Evolutionary conservation across 92 coral and sea anemone genomes (phyloP).

Genomic region (Siderastrea siderea): DNA sequence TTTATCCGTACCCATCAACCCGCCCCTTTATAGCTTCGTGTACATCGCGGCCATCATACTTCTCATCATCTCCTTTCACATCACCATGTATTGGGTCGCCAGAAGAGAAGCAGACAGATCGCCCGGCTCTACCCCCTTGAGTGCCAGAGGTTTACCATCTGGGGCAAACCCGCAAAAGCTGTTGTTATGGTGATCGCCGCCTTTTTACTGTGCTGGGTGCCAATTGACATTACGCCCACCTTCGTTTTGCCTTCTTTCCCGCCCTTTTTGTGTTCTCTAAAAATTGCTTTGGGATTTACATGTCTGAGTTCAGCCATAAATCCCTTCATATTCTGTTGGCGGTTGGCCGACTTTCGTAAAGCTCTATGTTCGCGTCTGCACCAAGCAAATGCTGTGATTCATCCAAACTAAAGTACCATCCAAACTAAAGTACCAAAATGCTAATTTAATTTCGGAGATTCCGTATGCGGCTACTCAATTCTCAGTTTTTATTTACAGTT

Average conservation of each 20-base stretch:
- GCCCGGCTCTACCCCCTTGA: not conserved
- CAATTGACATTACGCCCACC: not conserved
- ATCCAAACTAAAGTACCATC: not conserved
- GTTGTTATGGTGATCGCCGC: constrained; percentile 1
- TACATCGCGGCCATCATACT: not conserved
- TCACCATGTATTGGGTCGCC: not conserved
- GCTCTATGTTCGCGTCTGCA: not conserved
- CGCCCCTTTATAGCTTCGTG: not conserved
- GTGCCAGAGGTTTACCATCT: not conserved
- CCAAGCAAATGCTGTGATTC: not conserved
- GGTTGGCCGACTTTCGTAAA: not conserved
- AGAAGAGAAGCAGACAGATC: not conserved
- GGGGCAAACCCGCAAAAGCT: not conserved
- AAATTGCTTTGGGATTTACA: not conserved
- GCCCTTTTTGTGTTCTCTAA: not conserved
- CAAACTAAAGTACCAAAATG: no score
- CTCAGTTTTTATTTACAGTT: no score
- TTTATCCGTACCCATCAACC: not conserved
- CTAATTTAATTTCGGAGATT: no score
- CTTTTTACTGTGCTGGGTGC: constrained; percentile 1
- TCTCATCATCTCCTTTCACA: constrained; percentile 6
- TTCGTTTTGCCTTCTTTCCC: not conserved
- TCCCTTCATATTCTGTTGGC: constrained; percentile 19
- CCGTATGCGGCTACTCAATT: no score
- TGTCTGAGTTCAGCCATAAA: constrained; percentile 1